These are phyloP conservation scores for Maniola hyperantus DNA, from an alignment of 2,888 invertebrate species.

Conservation along the genomic window DNA sequence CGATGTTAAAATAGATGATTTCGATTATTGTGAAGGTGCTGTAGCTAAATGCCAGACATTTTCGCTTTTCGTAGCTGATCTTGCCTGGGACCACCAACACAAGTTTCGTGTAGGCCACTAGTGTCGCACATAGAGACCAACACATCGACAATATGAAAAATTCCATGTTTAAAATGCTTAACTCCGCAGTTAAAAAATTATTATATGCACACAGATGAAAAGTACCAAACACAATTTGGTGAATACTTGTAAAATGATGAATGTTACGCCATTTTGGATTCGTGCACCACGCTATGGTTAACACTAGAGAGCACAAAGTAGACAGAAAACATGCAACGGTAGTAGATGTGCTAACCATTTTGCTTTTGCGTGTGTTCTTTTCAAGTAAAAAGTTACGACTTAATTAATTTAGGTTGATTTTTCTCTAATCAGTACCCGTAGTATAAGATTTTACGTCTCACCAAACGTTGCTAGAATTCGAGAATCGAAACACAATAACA, in stretches of 20 bases:
- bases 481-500: no score
- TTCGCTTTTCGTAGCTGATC: constrained; percentile 38
- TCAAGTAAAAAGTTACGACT: not conserved
- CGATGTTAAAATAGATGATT: constrained; percentile 16
- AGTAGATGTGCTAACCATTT: not conserved
- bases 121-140: constrained; percentile 40
- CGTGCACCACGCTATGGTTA: constrained; percentile 38
- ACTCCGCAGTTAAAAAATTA: not conserved
- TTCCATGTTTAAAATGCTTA: constrained; percentile 11
- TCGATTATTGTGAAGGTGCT: constrained; percentile 22
- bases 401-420: not conserved
- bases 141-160: constrained; percentile 31
- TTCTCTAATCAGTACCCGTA: not conserved
- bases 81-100: constrained; percentile 38
- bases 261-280: constrained; percentile 41
- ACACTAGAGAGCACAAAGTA: constrained; percentile 32
- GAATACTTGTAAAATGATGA: constrained; percentile 41
- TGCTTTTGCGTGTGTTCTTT: not conserved
- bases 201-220: constrained; percentile 32
- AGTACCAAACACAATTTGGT: constrained; percentile 41
- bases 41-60: constrained; percentile 29
- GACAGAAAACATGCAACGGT: constrained; percentile 21
- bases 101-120: constrained; percentile 39
- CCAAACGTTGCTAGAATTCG: no score
- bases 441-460: no score